phyloP scores from a whole-genome alignment of 1,140 invertebrate species.

The Mizuhopecten yessoensis region DNA sequence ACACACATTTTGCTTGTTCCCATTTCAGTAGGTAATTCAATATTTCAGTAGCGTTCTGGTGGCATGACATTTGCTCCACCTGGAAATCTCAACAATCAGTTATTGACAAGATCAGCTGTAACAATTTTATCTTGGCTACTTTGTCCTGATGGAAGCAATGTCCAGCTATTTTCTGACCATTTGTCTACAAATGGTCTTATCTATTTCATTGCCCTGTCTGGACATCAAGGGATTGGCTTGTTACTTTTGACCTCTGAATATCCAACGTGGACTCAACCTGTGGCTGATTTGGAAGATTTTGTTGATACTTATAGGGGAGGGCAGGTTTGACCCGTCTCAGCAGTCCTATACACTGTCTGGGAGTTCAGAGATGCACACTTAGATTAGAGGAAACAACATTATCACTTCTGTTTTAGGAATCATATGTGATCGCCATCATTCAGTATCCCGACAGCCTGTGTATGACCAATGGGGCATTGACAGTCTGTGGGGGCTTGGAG shows the following conservation, averaged over 20 bases:
- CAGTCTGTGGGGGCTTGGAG: no score
- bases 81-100: neutral
- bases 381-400: neutral
- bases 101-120: neutral
- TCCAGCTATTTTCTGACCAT: conserved; percentile 5
- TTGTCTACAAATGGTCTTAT: conserved; percentile 34
- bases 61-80: neutral
- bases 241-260: neutral
- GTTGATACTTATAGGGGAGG: neutral
- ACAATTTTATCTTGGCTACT: neutral
- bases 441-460: neutral
- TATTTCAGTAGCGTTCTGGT: neutral
- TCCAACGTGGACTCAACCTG: neutral
- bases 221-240: conserved; percentile 13
- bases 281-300: neutral
- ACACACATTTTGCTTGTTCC: neutral
- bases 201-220: conserved; percentile 15
- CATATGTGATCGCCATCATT: neutral
- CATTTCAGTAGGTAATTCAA: neutral
- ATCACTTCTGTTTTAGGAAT: neutral
- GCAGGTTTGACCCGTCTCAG: neutral
- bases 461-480: no score
- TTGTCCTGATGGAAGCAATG: neutral
- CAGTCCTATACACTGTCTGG: neutral
- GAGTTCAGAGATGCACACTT: neutral